Evolutionary conservation across 2,113 vertebrate genomes (phyloP), one percentile per base, ranked within the genome.

Genomic region (Psephotus haematonotus): DNA sequence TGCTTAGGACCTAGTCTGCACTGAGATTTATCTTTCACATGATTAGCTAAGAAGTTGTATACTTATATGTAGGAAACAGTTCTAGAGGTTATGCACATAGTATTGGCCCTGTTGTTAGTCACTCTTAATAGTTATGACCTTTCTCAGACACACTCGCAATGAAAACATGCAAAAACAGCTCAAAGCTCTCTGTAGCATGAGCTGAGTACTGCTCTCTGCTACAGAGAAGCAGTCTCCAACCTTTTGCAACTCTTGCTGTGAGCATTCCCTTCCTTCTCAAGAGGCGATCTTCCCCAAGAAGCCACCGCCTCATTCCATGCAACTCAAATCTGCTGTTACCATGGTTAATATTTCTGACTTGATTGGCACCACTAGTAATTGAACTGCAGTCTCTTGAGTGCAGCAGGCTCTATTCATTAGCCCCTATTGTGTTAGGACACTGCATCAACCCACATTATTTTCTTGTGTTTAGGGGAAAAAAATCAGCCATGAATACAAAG

Each of bases 321-420:
- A 96, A 92, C 84, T 86, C 76, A 92, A 86, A 93, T 84, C 74
- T 90, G 95, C n/a, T 46, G 94, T 98, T 96, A 90, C 96, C 90
- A 94, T 94, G 95, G 95, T 91, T 97, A 91, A 97, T 93, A 95
- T 97, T 97, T 94, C 93, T 90, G 89, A 88, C 85, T 93, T 97
- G 96, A 97, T 92, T 97, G 97, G 93, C 96, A 97, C 91, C 87
- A 90, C 55, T 77, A 84, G 88, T 95, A 95, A 97, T 84, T 94
- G 95, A 97, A 94, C 96, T 41, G 63, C 94, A 75, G 93, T 91
- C 96, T 97, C 96, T 88, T 31, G 46, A 93, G 96, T 82, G 78
- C 92, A 89, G 76, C 71, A 78, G 37, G 50, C 91, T 96, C 93
- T 93, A 72, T 96, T 97, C 95, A 96, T 98, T 92, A 97, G 93